These are phyloP conservation scores for Lithophane socia DNA, from an alignment of 2,888 invertebrate species.

Conservation along the genomic window DNA sequence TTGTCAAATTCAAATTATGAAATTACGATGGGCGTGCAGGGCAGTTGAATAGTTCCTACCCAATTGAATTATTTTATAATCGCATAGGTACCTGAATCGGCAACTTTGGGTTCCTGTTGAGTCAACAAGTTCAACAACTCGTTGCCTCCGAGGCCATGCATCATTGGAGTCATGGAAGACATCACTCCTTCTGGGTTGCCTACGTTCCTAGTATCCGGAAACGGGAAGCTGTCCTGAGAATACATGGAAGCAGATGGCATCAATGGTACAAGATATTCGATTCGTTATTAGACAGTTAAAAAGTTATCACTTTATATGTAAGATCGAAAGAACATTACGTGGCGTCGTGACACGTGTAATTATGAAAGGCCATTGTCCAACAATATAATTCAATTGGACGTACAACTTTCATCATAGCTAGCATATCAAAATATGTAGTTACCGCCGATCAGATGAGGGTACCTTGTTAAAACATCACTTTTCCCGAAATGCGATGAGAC, in stretches of 20 bases:
- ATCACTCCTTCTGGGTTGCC: conserved; percentile 71
- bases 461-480: not conserved
- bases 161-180: conserved; percentile 77
- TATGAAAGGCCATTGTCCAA: not conserved
- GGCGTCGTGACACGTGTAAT: not conserved
- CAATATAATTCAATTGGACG: not conserved
- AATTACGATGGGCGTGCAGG: not conserved
- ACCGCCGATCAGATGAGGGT: not conserved
- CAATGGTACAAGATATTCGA: not conserved
- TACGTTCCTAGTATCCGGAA: conserved; percentile 68
- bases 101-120: conserved; percentile 79
- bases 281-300: not conserved
- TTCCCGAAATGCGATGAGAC: too few relatives aligned
- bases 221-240: conserved; percentile 76
- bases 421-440: not conserved
- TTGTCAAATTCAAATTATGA: not conserved
- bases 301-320: not conserved
- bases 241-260: conserved; percentile 1
- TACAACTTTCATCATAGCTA: not conserved
- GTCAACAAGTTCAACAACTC: conserved; percentile 74
- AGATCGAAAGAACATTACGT: not conserved
- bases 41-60: not conserved
- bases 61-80: not conserved
- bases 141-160: conserved; percentile 74
- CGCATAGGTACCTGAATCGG: conserved; percentile 76